Evolutionary conservation across 2,797 vertebrate species (phyloP), one percentile per base, ranked within the genome.

Genomic region (Mionectes olivaceus): DNA sequence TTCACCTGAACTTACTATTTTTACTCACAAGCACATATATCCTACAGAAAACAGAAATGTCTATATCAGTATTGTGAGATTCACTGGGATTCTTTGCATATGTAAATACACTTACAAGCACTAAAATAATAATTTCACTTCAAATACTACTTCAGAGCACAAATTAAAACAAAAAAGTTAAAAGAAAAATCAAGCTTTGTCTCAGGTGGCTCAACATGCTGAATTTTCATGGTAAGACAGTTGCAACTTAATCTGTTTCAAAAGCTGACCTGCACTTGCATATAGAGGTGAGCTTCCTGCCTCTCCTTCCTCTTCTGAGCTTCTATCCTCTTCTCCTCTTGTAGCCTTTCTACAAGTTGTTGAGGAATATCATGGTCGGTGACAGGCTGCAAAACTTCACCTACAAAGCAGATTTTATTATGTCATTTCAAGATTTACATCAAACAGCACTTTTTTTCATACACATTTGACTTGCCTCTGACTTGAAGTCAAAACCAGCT

Each of bases 301-400:
- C 99, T 98, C 96, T 99, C 99, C 98, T 99, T 99, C 93, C 99
- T 98, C 97, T 99, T 99, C 97, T 99, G 99, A 8, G 99, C 99
- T 97, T 99, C 99, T 82, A 99, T 99, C 94, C 99, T 97, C 55
- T 99, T 99, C 97, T 99, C 99, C 96, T 99, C 99, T 96, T 99
- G 99, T 91, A 99, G 98, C 82, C 99, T 98, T 94, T 99, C 99
- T 90, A 99, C 99, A 93, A 99, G 97, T 97, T 99, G 99, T 97
- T 99, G 99, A 60, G 99, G 99, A 95, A 99, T 99, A 98, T 99
- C 99, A 61, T 99, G 98, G 79, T 99, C 99, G 1, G 99, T 99
- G 97, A 99, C 99, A 5, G 99, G 98, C 93, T 98, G 99, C 56
- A 99, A 98, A 70, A 99, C 99, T 95, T 99, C 99, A 94, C 99